Percentiles rank a stretch among this genome's conserved stretches.
phyloP scores from a whole-genome alignment of 2,797 vertebrate genomes.

The Neosalanx taihuensis region DNA sequence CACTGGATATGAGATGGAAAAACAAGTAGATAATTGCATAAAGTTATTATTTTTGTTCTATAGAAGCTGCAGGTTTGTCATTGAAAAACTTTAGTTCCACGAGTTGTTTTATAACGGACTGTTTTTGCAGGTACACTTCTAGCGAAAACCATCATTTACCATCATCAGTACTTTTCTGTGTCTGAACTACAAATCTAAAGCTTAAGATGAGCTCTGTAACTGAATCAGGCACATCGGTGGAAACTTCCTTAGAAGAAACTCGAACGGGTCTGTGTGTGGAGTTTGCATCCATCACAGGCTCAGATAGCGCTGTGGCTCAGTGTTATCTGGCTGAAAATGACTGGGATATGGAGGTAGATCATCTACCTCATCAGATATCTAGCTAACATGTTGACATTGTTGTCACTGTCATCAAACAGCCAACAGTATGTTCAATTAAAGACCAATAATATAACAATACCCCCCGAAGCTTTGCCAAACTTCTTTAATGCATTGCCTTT shows the following conservation, averaged over 20 bases:
- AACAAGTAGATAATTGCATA: not conserved
- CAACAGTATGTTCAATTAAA: not conserved
- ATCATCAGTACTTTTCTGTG: not conserved
- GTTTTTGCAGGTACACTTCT: not conserved
- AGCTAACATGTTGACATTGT: not conserved
- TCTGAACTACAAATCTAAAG: not conserved
- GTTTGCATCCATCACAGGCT: slow-evolving; percentile 75
- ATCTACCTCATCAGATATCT: not conserved
- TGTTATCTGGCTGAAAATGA: slow-evolving; percentile 78
- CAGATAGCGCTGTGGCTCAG: slow-evolving; percentile 73
- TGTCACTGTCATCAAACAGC: not conserved
- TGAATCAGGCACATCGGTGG: slow-evolving; percentile 38
- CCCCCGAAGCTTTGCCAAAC: too few relatives aligned
- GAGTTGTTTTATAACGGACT: slow-evolving; percentile 37
- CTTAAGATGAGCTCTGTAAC: slow-evolving; percentile 26
- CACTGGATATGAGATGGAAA: too few relatives aligned
- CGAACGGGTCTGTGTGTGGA: slow-evolving; percentile 73
- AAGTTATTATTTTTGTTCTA: not conserved
- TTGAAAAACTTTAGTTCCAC: not conserved
- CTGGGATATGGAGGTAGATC: slow-evolving; percentile 85
- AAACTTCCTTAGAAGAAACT: slow-evolving; percentile 46
- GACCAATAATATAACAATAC: not conserved
- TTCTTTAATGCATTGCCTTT: not conserved
- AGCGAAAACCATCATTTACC: not conserved
- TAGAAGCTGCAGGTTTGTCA: not conserved